Percentiles rank a stretch among this genome's conserved stretches.
phyloP scores from a whole-genome alignment of 2,113 vertebrate genomes.

The Cettia cetti region DNA sequence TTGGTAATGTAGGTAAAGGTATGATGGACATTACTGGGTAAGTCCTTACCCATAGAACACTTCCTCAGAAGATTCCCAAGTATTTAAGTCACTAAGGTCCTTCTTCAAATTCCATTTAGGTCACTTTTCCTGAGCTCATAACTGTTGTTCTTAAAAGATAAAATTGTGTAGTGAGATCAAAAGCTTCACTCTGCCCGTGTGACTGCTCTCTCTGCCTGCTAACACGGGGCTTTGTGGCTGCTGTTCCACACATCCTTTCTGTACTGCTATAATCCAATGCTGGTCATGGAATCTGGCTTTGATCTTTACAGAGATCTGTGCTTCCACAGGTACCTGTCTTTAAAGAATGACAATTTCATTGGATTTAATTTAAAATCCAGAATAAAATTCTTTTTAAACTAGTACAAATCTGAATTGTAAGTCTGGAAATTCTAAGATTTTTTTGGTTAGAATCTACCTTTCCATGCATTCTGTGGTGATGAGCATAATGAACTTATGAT shows the following conservation, averaged over 20 bases:
- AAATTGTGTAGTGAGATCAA: neutral
- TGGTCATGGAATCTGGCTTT: neutral
- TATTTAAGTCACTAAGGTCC: neutral
- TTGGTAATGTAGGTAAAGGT: neutral
- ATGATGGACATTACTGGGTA: neutral
- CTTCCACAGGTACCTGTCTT: neutral
- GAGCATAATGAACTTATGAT: neutral
- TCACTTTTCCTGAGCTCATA: neutral
- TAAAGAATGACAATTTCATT: neutral
- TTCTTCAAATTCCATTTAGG: neutral
- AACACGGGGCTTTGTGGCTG: neutral
- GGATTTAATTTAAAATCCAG: neutral
- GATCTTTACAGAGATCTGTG: neutral
- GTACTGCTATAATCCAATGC: neutral
- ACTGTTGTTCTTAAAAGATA: neutral
- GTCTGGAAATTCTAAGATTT: neutral
- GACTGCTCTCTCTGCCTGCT: neutral
- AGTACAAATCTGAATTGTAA: neutral
- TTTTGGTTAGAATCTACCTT: neutral
- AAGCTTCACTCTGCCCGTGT: neutral
- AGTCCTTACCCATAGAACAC: neutral
- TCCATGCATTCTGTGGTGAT: neutral
- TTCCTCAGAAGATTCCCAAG: neutral
- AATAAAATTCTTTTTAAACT: neutral
- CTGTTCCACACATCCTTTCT: neutral